Percentiles rank a stretch among this genome's conserved stretches.
Conservation (phyloP, 1,140 invertebrate genomes). For the Brachionus sp. region DNA sequence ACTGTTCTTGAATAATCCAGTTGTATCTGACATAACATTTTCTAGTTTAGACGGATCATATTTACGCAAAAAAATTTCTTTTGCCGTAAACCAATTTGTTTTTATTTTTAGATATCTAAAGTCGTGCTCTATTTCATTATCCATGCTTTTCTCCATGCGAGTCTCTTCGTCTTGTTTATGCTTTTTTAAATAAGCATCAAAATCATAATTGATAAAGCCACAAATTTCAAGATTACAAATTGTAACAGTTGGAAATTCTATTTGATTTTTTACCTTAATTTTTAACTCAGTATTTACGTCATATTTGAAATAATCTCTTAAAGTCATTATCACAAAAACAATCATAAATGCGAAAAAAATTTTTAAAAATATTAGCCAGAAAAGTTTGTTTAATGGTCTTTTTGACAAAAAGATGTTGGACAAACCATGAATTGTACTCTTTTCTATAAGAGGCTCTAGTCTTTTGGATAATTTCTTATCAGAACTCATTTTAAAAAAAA, state of each 20-base stretch:
- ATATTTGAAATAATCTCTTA: neutral
- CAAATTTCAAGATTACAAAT: conserved; percentile 18
- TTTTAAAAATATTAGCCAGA: neutral
- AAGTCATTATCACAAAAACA: neutral
- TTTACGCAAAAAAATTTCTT: conserved; percentile 20
- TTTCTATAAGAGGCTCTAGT: neutral
- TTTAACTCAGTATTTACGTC: conserved; percentile 13
- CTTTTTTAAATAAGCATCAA: neutral
- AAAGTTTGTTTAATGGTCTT: neutral
- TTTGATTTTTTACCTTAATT: neutral
- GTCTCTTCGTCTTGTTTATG: conserved; percentile 13
- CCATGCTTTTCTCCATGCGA: neutral
- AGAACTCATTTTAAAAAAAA: neutral
- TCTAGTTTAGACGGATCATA: neutral
- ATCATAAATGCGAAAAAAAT: neutral
- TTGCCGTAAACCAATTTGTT: conserved; percentile 21
- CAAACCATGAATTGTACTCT: neutral
- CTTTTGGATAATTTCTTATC: neutral
- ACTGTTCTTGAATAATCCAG: neutral
- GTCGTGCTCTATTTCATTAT: neutral
- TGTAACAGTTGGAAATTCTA: conserved; percentile 35
- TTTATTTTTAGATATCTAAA: neutral
- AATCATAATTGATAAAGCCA: conserved; percentile 17
- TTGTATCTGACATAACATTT: neutral
- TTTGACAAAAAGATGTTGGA: neutral